Base-by-base conservation (phyloP, 2,113 vertebrate genomes). In the Epinephelus moara region DNA sequence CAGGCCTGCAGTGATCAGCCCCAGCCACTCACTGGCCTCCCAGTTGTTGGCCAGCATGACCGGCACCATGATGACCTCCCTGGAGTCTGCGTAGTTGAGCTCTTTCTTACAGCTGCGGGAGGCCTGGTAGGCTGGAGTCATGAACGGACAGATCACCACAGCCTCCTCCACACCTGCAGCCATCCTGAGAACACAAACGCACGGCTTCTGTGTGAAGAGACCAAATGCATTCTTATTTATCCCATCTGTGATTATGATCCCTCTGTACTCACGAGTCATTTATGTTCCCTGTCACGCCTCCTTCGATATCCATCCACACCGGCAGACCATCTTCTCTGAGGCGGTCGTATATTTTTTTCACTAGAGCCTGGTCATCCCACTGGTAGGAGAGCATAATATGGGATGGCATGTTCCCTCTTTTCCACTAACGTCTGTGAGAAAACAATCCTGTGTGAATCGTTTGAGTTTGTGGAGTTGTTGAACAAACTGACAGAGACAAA, bases 1-100 rank as follows among this genome's bases (percentile, higher is more conserved):
- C 75, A 90, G 76, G 0, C 88, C 62, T 6, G 90, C 87, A 4
- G 87, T 94, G 78, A 92, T 84, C 85, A 93, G 87, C 1, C 90
- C 91, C 60, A 94, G 84, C 90, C 91, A 91, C 87, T 94, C 92
- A 2, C 84, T 92, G 79, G 93, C 87, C 84, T 92, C 90, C 93
- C 91, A 93, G 83, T 90, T 66, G n/a, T 78, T 42, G 15, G 81
- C 30, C 64, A 93, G 17, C 91, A 94, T 93, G 52, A 93, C 81
- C 0, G 88, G 90, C 50, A 93, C 81, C 0, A 91, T 56, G 68
- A 70, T 11, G 27, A 89, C 85, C 81, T 85, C 84, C 63, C 80
- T 72, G 76, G 6, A 68, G 33, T 94, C 90, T 0, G 90, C 91
- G 7, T 88, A 91, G 88, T 55, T 92, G 11, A 94, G 84, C 86